A percentile compares a stretch with the other conserved stretches of the same genome.
These are phyloP conservation scores for Trichonephila inaurata DNA, from an alignment of 1,140 invertebrate genomes.

Conservation along the genomic window DNA sequence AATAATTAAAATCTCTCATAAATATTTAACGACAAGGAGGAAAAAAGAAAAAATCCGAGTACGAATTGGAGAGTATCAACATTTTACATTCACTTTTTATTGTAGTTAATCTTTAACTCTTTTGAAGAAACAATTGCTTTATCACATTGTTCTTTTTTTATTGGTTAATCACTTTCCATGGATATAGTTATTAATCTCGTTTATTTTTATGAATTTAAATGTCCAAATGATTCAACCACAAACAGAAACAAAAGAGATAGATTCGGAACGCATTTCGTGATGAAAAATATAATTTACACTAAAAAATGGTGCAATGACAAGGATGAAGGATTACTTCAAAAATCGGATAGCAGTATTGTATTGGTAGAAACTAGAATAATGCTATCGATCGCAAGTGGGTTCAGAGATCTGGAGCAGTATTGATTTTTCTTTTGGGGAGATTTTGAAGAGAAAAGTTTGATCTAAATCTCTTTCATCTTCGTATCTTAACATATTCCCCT, in stretches of 20 bases:
- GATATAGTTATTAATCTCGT: neutral
- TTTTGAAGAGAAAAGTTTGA: conserved; percentile 44
- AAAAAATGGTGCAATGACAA: conserved; percentile 9
- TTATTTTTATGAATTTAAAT: neutral
- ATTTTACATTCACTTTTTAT: no score
- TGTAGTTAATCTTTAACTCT: no score
- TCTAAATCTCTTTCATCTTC: conserved; percentile 26
- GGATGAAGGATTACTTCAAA: conserved; percentile 15
- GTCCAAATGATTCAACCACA: neutral
- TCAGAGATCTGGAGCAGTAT: conserved; percentile 31
- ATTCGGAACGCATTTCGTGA: neutral
- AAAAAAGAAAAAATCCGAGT: no score
- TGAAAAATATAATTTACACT: neutral
- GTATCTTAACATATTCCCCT: neutral
- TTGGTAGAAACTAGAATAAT: conserved; percentile 38
- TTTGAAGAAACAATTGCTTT: no score
- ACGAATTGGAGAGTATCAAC: no score
- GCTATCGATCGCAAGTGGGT: conserved; percentile 14
- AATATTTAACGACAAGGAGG: no score
- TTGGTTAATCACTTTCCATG: neutral
- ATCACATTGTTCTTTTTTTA: no score
- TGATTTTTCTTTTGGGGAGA: conserved; percentile 52
- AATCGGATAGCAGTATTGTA: conserved; percentile 10
- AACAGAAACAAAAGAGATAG: neutral
- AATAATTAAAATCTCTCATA: no score